Percentiles rank a stretch among this genome's conserved stretches.
Conservation (phyloP, 2,797 vertebrate species). For the Chelmon rostratus region DNA sequence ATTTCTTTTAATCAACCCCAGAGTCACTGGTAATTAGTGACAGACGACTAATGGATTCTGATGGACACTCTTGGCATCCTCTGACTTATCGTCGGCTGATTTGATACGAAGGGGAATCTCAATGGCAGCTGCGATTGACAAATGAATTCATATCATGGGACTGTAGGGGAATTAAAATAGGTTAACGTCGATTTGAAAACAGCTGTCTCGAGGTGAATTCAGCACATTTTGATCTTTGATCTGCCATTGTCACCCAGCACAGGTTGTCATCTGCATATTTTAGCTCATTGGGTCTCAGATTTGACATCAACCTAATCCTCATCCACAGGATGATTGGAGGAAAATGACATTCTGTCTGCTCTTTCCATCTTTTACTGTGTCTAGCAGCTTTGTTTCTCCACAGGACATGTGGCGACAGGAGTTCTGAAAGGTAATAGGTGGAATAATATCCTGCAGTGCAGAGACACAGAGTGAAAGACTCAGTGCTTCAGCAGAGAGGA, state of each 20-base stretch:
- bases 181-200: slow-evolving; percentile 40
- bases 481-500: slow-evolving; percentile 38
- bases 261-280: slow-evolving; percentile 52
- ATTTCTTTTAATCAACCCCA: slow-evolving; percentile 84
- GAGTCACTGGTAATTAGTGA: slow-evolving; percentile 82
- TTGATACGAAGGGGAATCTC: slow-evolving; percentile 57
- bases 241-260: slow-evolving; percentile 27
- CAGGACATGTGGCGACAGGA: slow-evolving; percentile 78
- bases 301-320: slow-evolving; percentile 73
- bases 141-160: slow-evolving; percentile 44
- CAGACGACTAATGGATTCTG: slow-evolving; percentile 81
- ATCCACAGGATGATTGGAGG: slow-evolving; percentile 49
- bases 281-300: slow-evolving; percentile 53
- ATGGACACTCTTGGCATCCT: slow-evolving; percentile 75
- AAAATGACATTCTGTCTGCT: slow-evolving; percentile 77
- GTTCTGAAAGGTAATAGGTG: slow-evolving; percentile 78
- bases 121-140: slow-evolving; percentile 42
- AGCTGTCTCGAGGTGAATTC: slow-evolving; percentile 29
- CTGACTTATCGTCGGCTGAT: slow-evolving; percentile 52
- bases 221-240: slow-evolving; percentile 26
- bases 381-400: slow-evolving; percentile 78
- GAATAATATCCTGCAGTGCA: slow-evolving; percentile 77
- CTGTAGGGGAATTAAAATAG: slow-evolving; percentile 34
- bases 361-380: slow-evolving; percentile 64
- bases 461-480: slow-evolving; percentile 60